These are phyloP conservation scores for Phania funesta DNA, from an alignment of 2,888 invertebrate species.

Conservation along the genomic window DNA sequence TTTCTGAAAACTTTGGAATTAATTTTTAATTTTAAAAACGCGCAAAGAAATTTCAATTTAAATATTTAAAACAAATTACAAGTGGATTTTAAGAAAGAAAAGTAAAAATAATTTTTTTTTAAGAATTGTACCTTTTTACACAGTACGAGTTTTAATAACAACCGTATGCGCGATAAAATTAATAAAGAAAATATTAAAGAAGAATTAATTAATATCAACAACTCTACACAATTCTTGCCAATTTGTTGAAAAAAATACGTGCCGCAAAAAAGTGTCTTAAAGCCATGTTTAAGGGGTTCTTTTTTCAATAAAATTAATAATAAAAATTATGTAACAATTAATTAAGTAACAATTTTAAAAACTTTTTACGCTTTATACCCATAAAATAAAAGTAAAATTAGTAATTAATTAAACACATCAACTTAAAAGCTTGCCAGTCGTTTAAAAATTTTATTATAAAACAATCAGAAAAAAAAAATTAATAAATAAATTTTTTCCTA, in stretches of 20 bases:
- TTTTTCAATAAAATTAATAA: slow-evolving; percentile 18
- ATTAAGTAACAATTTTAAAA: slow-evolving; percentile 33
- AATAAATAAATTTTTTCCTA: not conserved
- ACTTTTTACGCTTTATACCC: slow-evolving; percentile 56
- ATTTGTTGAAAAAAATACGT: slow-evolving; percentile 53
- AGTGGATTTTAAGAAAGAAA: not conserved
- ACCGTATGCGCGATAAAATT: not conserved
- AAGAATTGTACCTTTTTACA: slow-evolving; percentile 25
- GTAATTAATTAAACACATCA: slow-evolving; percentile 13
- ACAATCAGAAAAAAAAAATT: not conserved
- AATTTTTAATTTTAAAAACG: not conserved
- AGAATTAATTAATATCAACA: not conserved
- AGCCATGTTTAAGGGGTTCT: slow-evolving; percentile 49
- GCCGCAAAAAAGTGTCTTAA: slow-evolving; percentile 64
- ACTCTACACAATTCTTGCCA: slow-evolving; percentile 55
- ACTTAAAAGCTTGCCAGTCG: slow-evolving; percentile 55
- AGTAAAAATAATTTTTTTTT: not conserved
- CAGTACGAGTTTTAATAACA: not conserved
- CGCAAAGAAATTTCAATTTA: not conserved
- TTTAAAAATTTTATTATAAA: slow-evolving; percentile 16
- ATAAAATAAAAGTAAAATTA: slow-evolving; percentile 2
- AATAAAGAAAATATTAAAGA: not conserved
- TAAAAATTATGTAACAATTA: slow-evolving; percentile 24
- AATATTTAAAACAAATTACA: not conserved
- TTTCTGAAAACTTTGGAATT: slow-evolving; percentile 10